phyloP scores from a whole-genome alignment of 2,888 invertebrate genomes.

The Dexiosoma caninum region DNA sequence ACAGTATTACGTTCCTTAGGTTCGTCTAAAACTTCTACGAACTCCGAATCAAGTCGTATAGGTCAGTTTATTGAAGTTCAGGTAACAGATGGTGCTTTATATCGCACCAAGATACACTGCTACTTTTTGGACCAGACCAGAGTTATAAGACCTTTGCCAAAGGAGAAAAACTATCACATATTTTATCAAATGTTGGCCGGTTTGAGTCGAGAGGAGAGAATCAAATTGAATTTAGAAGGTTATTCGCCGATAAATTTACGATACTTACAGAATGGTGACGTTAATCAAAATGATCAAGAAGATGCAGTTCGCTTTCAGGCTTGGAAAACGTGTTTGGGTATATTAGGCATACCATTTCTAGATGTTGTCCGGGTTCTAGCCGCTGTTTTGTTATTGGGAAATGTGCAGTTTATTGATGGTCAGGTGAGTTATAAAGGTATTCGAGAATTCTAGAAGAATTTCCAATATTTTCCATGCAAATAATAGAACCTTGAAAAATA shows the following conservation, averaged over 20 bases:
- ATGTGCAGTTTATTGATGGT: conserved; percentile 92
- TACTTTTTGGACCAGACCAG: conserved; percentile 96
- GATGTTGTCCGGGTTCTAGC: conserved; percentile 95
- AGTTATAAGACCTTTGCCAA: conserved; percentile 89
- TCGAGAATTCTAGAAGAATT: too few relatives aligned
- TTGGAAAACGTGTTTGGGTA: conserved; percentile 94
- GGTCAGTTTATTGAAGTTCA: conserved; percentile 98
- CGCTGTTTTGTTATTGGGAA: conserved; percentile 93
- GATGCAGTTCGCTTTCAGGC: conserved; percentile 89
- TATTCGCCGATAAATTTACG: conserved; percentile 88
- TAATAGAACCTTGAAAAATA: too few relatives aligned
- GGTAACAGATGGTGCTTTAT: conserved; percentile 95
- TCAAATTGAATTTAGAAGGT: conserved; percentile 91
- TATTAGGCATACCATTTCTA: conserved; percentile 94
- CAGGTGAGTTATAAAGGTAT: too few relatives aligned
- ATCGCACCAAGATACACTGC: conserved; percentile 96
- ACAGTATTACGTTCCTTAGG: conserved; percentile 94
- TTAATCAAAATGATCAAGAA: conserved; percentile 84
- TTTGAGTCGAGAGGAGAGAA: conserved; percentile 89
- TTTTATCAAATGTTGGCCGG: conserved; percentile 98
- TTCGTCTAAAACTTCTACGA: conserved; percentile 92
- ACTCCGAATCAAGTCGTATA: conserved; percentile 95
- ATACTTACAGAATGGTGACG: conserved; percentile 88
- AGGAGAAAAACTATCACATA: conserved; percentile 97
- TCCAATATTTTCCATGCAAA: too few relatives aligned